These are phyloP conservation scores for Rhopalosiphum nymphaeae DNA, from an alignment of 2,888 invertebrate species.

Conservation along the genomic window DNA sequence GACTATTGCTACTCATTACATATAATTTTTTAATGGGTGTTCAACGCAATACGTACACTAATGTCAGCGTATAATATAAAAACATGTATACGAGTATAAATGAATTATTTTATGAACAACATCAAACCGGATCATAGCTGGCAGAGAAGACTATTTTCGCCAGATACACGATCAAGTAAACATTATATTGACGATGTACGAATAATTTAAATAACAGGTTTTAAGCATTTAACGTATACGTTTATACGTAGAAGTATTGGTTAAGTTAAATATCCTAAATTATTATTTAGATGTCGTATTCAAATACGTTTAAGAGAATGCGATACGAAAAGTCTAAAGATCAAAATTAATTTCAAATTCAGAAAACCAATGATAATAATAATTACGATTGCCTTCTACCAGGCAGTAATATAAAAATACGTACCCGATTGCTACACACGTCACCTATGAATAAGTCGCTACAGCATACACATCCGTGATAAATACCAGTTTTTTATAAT, in stretches of 20 bases:
- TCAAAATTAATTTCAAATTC: too few relatives aligned
- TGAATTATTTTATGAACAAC: neutral
- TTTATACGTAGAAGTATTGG: neutral
- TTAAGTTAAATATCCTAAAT: neutral
- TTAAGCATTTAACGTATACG: neutral
- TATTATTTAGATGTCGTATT: neutral
- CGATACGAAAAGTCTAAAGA: too few relatives aligned
- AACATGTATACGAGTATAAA: neutral
- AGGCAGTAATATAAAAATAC: too few relatives aligned
- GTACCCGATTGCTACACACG: too few relatives aligned
- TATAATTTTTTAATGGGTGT: neutral
- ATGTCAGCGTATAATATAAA: neutral
- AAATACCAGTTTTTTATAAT: too few relatives aligned
- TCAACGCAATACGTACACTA: neutral
- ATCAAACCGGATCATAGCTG: too few relatives aligned
- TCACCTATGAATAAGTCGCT: too few relatives aligned
- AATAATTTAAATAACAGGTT: neutral
- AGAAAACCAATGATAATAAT: too few relatives aligned
- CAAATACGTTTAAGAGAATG: too few relatives aligned
- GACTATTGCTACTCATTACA: neutral
- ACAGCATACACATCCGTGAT: too few relatives aligned
- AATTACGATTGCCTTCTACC: too few relatives aligned
- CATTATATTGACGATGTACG: neutral
- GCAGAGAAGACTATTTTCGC: neutral
- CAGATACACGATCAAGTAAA: neutral